Conservation (phyloP, 2,797 vertebrate species). For the Brotula barbata region DNA sequence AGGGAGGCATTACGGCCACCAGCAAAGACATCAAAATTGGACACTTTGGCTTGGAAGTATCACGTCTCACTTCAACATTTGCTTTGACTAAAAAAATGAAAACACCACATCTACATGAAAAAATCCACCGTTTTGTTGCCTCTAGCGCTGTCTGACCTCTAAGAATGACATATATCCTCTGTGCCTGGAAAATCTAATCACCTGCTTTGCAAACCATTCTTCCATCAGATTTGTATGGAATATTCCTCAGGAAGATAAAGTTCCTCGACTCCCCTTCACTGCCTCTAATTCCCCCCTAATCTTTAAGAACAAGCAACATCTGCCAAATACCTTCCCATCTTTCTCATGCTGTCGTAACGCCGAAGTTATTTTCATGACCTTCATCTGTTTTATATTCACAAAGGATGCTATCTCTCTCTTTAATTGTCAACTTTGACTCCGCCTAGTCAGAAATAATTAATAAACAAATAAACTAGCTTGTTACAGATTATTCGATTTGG, state of each 20-base stretch:
- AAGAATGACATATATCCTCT: constrained; percentile 26
- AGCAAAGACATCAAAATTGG: neutral
- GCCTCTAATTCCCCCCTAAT: constrained; percentile 1
- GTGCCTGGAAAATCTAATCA: constrained; percentile 33
- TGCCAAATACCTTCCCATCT: neutral
- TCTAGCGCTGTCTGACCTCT: constrained; percentile 27
- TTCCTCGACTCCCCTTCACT: neutral
- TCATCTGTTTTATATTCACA: neutral
- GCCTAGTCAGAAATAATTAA: too few species aligned
- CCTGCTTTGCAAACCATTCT: constrained; percentile 23
- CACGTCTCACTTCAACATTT: neutral
- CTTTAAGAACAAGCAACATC: constrained; percentile 1
- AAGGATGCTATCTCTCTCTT: neutral
- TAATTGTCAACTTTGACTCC: neutral
- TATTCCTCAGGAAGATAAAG: constrained; percentile 18
- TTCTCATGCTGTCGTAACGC: neutral
- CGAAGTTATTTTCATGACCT: neutral
- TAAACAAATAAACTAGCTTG: neutral
- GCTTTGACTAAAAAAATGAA: neutral
- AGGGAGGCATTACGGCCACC: neutral
- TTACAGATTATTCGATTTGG: neutral
- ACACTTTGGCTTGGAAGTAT: constrained; percentile 8
- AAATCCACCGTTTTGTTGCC: constrained; percentile 25
- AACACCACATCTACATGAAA: too few species aligned
- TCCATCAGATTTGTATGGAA: constrained; percentile 3